Evolutionary conservation across 2,113 vertebrate genomes (phyloP), one percentile per base, ranked within the genome.

Genomic region (Oryzias woworae): DNA sequence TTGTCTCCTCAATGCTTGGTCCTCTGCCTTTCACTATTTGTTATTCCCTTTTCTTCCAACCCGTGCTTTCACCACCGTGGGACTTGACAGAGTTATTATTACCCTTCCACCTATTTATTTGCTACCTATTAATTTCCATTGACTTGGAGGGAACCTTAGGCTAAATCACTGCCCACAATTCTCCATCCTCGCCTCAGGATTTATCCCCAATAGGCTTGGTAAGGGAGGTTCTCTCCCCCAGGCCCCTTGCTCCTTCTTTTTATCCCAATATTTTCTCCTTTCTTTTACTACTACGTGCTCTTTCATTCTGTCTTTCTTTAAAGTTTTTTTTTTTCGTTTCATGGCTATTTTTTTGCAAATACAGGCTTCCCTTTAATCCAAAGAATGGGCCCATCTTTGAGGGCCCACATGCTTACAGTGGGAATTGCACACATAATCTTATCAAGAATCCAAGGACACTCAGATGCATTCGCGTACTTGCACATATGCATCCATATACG

Each of bases 321-420:
- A 71, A 53, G 54, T 74, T 62, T 53, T 57, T 74, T 77, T 53
- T 31, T 46, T 20, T 20, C 20, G 20, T 69, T 80, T 77, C 70
- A 72, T 47, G 71, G 65, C 78, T 45, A 58, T 77, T 87, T 77
- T 87, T 88, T 88, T 90, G 89, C 87, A 86, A 88, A 88, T 89
- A 70, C 69, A 50, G 80, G 56, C 79, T 64, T 78, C 72, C 71
- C 85, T 1, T 75, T 89, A 90, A 91, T 90, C 88, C 82, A 57
- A 83, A 61, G 85, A 85, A 91, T 86, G 85, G 85, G 87, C 90
- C 87, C 87, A 87, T 90, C 89, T 88, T 81, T 68, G 3, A 14
- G 48, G 71, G 48, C 23, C 50, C 49, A 23, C 74, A 80, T 73
- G 49, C 43, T 18, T 46, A 42, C 63, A 31, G 43, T 49, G 61